Evolutionary conservation across 2,797 vertebrate genomes (phyloP), one percentile per base, ranked within the genome.

Genomic region (Characodon lateralis): DNA sequence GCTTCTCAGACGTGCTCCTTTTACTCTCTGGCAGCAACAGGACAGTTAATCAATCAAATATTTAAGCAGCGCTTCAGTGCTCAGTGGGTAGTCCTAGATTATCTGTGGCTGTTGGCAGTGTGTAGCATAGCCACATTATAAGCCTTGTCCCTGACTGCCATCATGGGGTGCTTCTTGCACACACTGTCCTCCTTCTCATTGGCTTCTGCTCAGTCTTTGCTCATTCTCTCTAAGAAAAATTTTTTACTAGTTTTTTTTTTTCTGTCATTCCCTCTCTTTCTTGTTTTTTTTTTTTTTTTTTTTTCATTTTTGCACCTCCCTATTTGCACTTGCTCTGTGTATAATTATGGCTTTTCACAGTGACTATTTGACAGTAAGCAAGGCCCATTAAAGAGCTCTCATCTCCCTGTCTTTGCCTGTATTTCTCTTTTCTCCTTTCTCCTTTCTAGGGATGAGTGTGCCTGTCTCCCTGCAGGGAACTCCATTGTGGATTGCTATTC

Each of bases 41-140:
- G 94, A 94, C 94, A 92, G 93, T 95, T 95, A 96, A 96, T 96
- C 96, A 95, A 96, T 96, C 95, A 96, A 94, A 95, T 95, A 95
- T 95, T 95, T 94, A 95, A 95, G 94, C 93, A 94, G 94, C 89
- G 93, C 94, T 95, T 94, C 94, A 94, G 91, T 87, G 92, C 95
- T 88, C 94, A 91, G 94, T 93, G 92, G 95, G 94, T 88, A 93
- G 92, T 93, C 93, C 87, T 80, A 94, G 93, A 96, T 95, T 95
- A 95, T 94, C 91, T 89, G 87, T 84, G 91, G 83, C 91, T 90
- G 91, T 93, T 94, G 93, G 93, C 93, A 95, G 92, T 90, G 85
- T 74, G 78, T 65, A 85, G 88, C 81, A 89, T 89, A 90, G 92
- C 87, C 93, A 93, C 92, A 94, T 95, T 94, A 90, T 87, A 93